Base-by-base conservation (phyloP, 2,888 invertebrate species). In the Panopea generosa region DNA sequence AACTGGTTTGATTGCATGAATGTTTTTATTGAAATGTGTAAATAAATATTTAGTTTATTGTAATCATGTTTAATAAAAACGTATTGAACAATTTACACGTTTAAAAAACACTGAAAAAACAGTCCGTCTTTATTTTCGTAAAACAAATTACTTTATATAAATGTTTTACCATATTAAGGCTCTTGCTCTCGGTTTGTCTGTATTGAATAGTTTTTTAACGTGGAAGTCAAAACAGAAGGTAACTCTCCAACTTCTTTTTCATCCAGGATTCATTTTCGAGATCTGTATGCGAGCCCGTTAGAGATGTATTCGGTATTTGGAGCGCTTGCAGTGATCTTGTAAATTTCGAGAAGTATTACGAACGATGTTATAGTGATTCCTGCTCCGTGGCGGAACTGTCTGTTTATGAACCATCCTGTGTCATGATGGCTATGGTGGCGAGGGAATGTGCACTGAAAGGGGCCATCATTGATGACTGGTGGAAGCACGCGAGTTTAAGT, bases 341-440 rank as follows among this genome's bases (percentile, higher is more conserved):
- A n/a, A 47, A 61, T 49, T 61, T 61, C 49, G 26, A 33, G 20
- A 61, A 45, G 38, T 74, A 53, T 24, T 57, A 69, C 47, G 22
- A 53, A 1, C 24, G 47, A 22, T 74, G 74, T 47, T 24, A 57
- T 4, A 33, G 52, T 4, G 74, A 74, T 26, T 57, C 38, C 11
- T 63, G 49, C 24, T 33, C 47, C 14, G 40, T 63, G 7, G 33
- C 4, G 11, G 18, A 26, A 1, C 49, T 45, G 6, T 9, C 9
- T 14, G 20, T 49, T 16, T 57, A 62, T 20, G 29, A 26, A 16
- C 62, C 73, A 0, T 43, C 77, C 47, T 82, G 82, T 33, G 56
- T 52, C 29, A 66, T 66, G 50, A 62, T 68, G 20, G 49, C 59
- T 3, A 63, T 53, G 3, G 59, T 67, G 14, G 61, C 76, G n/a